These are phyloP conservation scores for Dallia pectoralis DNA, from an alignment of 2,797 vertebrate genomes.

Conservation along the genomic window DNA sequence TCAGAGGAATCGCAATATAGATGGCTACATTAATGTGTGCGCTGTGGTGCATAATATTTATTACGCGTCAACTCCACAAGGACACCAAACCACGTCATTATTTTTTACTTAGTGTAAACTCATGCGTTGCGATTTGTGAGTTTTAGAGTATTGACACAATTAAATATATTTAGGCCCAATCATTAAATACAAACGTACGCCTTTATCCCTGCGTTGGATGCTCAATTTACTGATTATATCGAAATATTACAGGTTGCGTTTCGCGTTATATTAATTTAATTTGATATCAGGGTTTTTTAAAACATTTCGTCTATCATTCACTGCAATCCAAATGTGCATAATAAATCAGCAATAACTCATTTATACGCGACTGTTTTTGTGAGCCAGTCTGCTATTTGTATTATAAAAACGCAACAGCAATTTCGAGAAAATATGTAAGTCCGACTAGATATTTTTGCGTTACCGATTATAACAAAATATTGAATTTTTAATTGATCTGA, in stretches of 20 bases:
- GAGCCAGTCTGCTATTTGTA: background rate
- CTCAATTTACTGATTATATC: background rate
- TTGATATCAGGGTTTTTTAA: background rate
- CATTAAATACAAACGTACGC: background rate
- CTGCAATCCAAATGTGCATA: background rate
- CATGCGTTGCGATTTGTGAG: background rate
- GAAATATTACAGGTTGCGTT: background rate
- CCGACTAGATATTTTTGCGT: background rate
- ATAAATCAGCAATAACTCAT: background rate
- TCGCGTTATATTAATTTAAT: background rate
- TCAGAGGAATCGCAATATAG: constrained; percentile 2
- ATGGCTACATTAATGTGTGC: constrained; percentile 1
- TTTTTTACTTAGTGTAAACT: background rate
- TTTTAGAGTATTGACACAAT: background rate
- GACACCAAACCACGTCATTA: constrained; percentile 31
- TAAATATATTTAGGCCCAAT: background rate
- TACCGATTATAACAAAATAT: too few species aligned
- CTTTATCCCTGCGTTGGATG: background rate
- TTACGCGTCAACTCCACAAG: constrained; percentile 62
- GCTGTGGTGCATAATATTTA: constrained; percentile 37
- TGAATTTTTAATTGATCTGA: too few species aligned
- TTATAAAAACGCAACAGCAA: background rate
- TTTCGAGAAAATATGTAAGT: background rate
- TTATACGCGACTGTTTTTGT: background rate
- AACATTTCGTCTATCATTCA: background rate